These are phyloP conservation scores for Melanotaenia trifasciata DNA, from an alignment of 2,797 vertebrate species.

Conservation along the genomic window DNA sequence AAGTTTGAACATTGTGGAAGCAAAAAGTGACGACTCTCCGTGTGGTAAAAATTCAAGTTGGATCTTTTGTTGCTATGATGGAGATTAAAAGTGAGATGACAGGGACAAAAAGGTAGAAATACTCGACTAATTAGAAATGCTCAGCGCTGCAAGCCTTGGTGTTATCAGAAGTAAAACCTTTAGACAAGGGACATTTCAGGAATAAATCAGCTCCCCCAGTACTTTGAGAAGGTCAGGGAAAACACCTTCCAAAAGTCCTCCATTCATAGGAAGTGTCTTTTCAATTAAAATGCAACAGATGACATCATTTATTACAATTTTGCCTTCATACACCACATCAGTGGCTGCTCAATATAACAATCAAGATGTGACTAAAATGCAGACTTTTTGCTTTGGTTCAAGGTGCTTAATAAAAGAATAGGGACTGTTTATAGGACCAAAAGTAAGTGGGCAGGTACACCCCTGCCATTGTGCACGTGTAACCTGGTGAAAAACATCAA, in stretches of 20 bases:
- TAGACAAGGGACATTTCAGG: not conserved
- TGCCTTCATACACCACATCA: not conserved
- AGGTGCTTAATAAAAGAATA: not conserved
- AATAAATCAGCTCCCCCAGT: not conserved
- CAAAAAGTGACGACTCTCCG: no score
- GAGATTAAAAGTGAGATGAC: not conserved
- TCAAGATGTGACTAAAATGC: not conserved
- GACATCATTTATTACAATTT: not conserved
- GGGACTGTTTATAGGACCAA: not conserved
- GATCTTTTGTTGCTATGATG: not conserved
- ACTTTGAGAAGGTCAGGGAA: not conserved
- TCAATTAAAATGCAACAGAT: not conserved
- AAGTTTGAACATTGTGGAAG: no score
- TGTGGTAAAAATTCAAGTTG: no score
- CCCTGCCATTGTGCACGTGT: no score
- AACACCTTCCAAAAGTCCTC: not conserved
- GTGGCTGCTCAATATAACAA: not conserved
- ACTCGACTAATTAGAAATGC: not conserved
- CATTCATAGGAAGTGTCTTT: not conserved
- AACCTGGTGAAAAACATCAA: not conserved
- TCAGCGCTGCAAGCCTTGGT: not conserved
- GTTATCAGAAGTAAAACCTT: not conserved
- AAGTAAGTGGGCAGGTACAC: no score
- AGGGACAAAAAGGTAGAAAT: not conserved
- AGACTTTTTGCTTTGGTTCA: not conserved